Evolutionary conservation across 2,888 invertebrate species (phyloP).

Genomic region (Megamerina dolium): DNA sequence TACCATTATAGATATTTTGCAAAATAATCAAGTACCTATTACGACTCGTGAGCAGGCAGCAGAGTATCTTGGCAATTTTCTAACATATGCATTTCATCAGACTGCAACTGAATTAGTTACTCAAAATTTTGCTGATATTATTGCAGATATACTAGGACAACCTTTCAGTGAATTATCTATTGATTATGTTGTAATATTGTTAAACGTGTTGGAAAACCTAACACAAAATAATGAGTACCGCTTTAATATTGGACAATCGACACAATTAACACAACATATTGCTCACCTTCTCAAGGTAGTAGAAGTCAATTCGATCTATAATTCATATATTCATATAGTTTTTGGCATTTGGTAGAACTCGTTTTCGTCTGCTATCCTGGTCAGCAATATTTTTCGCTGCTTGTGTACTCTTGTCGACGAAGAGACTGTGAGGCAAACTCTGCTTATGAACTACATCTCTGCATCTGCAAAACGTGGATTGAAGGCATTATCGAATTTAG

Average conservation of each 20-base stretch:
- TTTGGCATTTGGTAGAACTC: constrained; percentile 16
- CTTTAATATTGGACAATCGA: constrained; percentile 17
- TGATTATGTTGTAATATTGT: constrained; percentile 30
- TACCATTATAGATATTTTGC: constrained; percentile 27
- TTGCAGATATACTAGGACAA: constrained; percentile 27
- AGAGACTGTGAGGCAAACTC: constrained; percentile 22
- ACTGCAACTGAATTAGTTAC: constrained; percentile 23
- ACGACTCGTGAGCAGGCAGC: constrained; percentile 34
- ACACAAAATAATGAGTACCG: constrained; percentile 33
- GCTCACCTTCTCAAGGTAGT: constrained; percentile 33
- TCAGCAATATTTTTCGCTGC: constrained; percentile 38
- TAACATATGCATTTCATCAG: constrained; percentile 25
- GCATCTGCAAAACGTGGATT: constrained; percentile 36
- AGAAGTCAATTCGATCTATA: neutral
- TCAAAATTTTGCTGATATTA: constrained; percentile 13
- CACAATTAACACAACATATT: constrained; percentile 23
- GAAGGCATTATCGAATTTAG: constrained; percentile 32
- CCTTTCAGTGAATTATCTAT: constrained; percentile 27
- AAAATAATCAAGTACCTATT: constrained; percentile 17
- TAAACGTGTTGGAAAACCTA: constrained; percentile 32
- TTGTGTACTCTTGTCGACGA: constrained; percentile 36
- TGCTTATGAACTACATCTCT: constrained; percentile 27
- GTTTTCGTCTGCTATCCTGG: constrained; percentile 29
- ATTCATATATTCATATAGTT: neutral
- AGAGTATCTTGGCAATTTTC: constrained; percentile 26